Percentiles rank a stretch among this genome's conserved stretches.
phyloP scores from a whole-genome alignment of 2,113 vertebrate genomes.

The Hypomesus transpacificus region DNA sequence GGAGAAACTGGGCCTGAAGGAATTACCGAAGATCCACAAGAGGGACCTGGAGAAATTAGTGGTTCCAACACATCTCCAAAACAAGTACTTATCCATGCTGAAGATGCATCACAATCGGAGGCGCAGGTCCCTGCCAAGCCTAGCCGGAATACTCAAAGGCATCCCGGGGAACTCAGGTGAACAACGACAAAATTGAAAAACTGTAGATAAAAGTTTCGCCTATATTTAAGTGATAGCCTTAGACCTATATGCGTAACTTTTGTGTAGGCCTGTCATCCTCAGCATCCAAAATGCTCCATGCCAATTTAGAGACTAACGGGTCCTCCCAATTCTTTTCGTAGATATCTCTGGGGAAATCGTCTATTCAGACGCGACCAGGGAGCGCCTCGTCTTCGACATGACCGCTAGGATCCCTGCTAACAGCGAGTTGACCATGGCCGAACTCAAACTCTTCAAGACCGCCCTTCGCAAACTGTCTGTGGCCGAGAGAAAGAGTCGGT shows the following conservation, averaged over 20 bases:
- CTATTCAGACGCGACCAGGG: conserved; percentile 56
- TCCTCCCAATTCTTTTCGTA: conserved; percentile 32
- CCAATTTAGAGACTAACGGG: not conserved
- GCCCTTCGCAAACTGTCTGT: conserved; percentile 52
- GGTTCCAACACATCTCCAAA: conserved; percentile 69
- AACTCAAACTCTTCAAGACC: conserved; percentile 78
- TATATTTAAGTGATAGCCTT: not conserved
- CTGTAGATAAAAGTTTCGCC: not conserved
- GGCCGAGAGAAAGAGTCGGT: conserved; percentile 45
- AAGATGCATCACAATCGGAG: conserved; percentile 66
- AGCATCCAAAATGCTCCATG: not conserved
- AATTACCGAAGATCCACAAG: conserved; percentile 66
- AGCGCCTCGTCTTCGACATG: conserved; percentile 77
- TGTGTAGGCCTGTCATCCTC: not conserved
- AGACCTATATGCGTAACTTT: not conserved
- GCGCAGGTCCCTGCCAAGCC: conserved; percentile 71
- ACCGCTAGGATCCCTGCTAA: conserved; percentile 74
- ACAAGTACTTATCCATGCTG: conserved; percentile 75
- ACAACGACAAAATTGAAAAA: conserved; percentile 5
- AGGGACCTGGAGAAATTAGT: conserved; percentile 67
- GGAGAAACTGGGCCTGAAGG: conserved; percentile 66
- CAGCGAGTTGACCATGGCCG: conserved; percentile 79
- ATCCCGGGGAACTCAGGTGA: conserved; percentile 70
- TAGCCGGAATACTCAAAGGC: conserved; percentile 73
- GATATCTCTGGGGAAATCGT: conserved; percentile 68